Percentiles rank a stretch among this genome's conserved stretches.
phyloP scores from a whole-genome alignment of 2,888 invertebrate genomes.

The Hemaris fuciformis region DNA sequence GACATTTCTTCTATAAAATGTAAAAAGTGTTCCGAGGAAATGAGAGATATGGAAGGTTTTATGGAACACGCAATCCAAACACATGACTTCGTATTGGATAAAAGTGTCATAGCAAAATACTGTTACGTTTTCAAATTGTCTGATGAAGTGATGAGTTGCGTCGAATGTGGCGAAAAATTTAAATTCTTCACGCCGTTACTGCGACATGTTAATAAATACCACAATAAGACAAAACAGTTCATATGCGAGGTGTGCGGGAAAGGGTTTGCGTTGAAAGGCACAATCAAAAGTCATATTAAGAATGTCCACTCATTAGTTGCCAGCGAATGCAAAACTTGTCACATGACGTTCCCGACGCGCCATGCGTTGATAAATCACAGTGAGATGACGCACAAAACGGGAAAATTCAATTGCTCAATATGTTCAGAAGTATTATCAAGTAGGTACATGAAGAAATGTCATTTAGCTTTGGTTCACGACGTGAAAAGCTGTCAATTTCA shows the following conservation, averaged over 20 bases:
- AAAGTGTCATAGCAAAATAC: constrained; percentile 26
- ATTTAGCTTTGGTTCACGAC: constrained; percentile 18
- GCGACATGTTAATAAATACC: constrained; percentile 42
- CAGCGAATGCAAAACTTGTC: constrained; percentile 23
- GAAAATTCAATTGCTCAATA: constrained; percentile 19
- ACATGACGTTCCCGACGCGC: constrained; percentile 17
- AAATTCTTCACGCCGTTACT: constrained; percentile 47
- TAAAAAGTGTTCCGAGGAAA: constrained; percentile 39
- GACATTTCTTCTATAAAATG: constrained; percentile 49
- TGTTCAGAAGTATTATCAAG: constrained; percentile 19
- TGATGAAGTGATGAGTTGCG: constrained; percentile 41
- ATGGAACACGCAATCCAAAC: constrained; percentile 31
- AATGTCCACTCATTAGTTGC: constrained; percentile 26
- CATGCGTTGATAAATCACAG: constrained; percentile 19
- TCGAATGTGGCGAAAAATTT: constrained; percentile 41
- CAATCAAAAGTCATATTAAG: constrained; percentile 39
- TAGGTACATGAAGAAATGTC: constrained; percentile 14
- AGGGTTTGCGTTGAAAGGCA: constrained; percentile 40
- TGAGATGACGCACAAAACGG: constrained; percentile 18
- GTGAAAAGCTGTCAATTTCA: constrained; percentile 24
- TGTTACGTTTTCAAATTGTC: constrained; percentile 40
- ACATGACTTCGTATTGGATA: constrained; percentile 34
- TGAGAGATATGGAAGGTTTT: constrained; percentile 34
- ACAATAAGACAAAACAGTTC: constrained; percentile 34
- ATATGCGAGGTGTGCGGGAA: constrained; percentile 49